phyloP scores from a whole-genome alignment of 2,888 invertebrate species.

The Spicauda simplicius region DNA sequence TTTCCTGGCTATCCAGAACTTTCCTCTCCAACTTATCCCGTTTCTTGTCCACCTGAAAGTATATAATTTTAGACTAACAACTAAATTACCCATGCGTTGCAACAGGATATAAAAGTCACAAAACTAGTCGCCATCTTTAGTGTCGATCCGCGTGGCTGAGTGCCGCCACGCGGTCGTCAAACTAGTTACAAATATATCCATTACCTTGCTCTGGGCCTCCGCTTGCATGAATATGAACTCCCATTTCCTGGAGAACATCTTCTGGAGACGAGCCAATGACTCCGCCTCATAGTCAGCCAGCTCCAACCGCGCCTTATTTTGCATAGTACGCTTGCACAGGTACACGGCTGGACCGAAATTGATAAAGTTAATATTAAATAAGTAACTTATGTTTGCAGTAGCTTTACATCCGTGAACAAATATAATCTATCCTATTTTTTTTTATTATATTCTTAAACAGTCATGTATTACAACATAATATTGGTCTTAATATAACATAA shows the following conservation, averaged over 20 bases:
- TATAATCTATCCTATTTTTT: too few species aligned
- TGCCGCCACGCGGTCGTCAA: too few species aligned
- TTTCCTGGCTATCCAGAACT: conserved; percentile 98
- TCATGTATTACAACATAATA: too few species aligned
- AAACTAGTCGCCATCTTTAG: too few species aligned
- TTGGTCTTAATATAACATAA: too few species aligned
- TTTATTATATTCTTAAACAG: too few species aligned
- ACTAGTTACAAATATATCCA: neutral
- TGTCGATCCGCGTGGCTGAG: too few species aligned
- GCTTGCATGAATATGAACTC: conserved; percentile 99
- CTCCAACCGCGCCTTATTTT: conserved; percentile 98
- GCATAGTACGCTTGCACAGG: conserved; percentile 99
- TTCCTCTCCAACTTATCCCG: conserved; percentile 98
- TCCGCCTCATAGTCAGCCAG: conserved; percentile 99
- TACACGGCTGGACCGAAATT: conserved; percentile 92
- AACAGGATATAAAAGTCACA: too few species aligned
- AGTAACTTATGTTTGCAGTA: too few species aligned
- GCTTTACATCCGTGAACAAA: too few species aligned
- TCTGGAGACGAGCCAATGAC: conserved; percentile 97
- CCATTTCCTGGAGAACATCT: conserved; percentile 99
- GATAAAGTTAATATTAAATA: neutral
- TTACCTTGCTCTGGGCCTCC: conserved; percentile 87
- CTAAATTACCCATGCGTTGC: too few species aligned
- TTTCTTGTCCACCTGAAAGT: conserved; percentile 96
- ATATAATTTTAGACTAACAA: too few species aligned